Conservation (phyloP, 2,797 vertebrate species). For the Psittacula echo region DNA sequence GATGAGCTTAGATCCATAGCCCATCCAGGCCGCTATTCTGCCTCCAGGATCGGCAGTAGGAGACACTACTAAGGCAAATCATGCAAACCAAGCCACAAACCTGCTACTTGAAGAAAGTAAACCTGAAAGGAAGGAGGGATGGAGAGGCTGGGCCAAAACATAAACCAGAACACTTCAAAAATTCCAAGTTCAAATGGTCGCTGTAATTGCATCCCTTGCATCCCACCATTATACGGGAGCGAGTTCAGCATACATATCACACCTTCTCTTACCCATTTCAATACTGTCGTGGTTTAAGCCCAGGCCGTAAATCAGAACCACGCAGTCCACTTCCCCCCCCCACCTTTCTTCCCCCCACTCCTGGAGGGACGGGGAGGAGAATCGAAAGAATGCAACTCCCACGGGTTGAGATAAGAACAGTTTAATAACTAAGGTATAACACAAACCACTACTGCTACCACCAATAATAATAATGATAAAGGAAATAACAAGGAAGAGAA, state of each 20-base stretch:
- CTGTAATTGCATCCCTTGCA: background rate
- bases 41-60: background rate
- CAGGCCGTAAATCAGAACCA: too few relatives aligned
- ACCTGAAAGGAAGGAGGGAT: background rate
- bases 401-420: too few relatives aligned
- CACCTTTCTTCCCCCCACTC: too few relatives aligned
- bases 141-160: background rate
- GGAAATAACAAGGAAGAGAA: too few relatives aligned
- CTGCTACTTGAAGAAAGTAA: background rate
- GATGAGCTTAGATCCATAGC: background rate
- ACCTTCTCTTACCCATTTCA: background rate
- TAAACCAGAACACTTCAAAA: background rate
- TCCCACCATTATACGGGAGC: background rate
- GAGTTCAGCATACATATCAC: background rate
- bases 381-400: too few relatives aligned
- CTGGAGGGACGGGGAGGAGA: too few relatives aligned
- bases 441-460: too few relatives aligned
- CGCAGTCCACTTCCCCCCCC: too few relatives aligned
- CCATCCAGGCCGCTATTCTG: background rate
- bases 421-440: too few relatives aligned
- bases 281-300: too few relatives aligned
- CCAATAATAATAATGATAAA: too few relatives aligned
- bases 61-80: background rate
- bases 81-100: rapidly evolving
- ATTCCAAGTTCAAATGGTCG: background rate